phyloP scores from a whole-genome alignment of 2,797 vertebrate genomes.

The Tragopan temminckii region DNA sequence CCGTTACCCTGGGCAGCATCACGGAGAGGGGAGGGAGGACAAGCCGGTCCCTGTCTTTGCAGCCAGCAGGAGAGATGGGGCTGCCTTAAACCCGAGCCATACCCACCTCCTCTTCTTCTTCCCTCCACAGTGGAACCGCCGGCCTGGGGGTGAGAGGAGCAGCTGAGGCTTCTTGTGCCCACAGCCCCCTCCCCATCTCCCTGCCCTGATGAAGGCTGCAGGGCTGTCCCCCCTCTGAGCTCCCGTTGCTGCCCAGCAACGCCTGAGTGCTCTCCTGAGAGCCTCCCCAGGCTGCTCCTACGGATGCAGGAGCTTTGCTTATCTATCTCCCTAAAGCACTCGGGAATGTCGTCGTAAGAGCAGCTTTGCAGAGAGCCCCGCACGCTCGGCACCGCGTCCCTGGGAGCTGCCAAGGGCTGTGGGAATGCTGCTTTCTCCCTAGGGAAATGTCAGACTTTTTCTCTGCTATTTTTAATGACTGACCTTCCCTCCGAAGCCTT shows the following conservation, averaged over 20 bases:
- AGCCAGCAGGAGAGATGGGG: not conserved
- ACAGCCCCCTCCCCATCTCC: not conserved
- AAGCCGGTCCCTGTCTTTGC: not conserved
- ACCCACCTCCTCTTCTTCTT: conserved; percentile 76
- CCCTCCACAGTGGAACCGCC: conserved; percentile 74
- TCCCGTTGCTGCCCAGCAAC: not conserved
- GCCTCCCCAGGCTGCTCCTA: not conserved
- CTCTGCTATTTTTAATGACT: conserved; percentile 71
- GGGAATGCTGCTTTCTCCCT: not conserved
- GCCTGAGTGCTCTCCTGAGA: rapidly evolving
- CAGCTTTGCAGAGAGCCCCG: not conserved
- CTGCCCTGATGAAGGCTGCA: not conserved
- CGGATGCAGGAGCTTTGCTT: rapidly evolving
- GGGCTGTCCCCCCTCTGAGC: not conserved
- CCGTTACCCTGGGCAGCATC: rapidly evolving
- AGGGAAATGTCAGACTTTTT: conserved; percentile 54
- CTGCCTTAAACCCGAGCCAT: rapidly evolving
- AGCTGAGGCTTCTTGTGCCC: not conserved
- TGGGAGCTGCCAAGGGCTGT: not conserved
- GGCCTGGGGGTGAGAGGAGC: conserved; percentile 52
- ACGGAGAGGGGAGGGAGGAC: rapidly evolving
- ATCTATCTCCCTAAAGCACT: not conserved
- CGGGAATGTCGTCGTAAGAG: rapidly evolving
- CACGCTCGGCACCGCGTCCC: rapidly evolving
- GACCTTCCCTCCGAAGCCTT: conserved; percentile 51